Evolutionary conservation across 2,888 invertebrate species (phyloP), one percentile per base, ranked within the genome.

Genomic region (Dryobotodes eremita): DNA sequence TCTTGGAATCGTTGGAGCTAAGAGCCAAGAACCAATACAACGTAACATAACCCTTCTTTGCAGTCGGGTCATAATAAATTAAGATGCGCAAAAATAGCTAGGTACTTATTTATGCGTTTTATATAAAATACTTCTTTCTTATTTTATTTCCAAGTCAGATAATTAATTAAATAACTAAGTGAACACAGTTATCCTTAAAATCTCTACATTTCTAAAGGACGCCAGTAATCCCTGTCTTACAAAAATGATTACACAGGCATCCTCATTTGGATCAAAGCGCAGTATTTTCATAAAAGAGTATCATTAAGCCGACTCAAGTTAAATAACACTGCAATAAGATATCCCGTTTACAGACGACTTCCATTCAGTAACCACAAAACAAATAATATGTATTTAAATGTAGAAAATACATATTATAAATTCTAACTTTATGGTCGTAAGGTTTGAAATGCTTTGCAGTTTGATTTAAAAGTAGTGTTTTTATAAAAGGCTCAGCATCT

Each of bases 281-380:
- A 65, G 80, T 84, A 71, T 82, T 83, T 84, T 71, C 77, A 80
- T 65, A 84, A 89, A 86, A 78, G 74, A 80, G 84, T 83, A 84
- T 89, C 86, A 88, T 88, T 87, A 89, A 64, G 75, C 53, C 50
- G 61, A 82, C 75, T 62, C 79, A 66, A 76, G 61, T 72, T 82
- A 89, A 88, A 86, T 86, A 89, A 84, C 83, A 75, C 77, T 17
- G 80, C 83, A 84, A 80, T 84, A 80, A 80, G 73, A 82, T 73
- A 84, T 80, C 74, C 86, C 80, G 71, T 79, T 80, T 78, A 73
- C 70, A 74, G 69, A 31, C 83, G 55, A 61, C 85, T 66, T 80
- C 82, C 83, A 85, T 88, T 87, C 79, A 89, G 53, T 59, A 81
- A 80, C 74, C 79, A 83, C 77, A 69, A 82, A 70, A 80, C 88